phyloP scores from a whole-genome alignment of 2,888 invertebrate genomes.

The Dolomedes plantarius region DNA sequence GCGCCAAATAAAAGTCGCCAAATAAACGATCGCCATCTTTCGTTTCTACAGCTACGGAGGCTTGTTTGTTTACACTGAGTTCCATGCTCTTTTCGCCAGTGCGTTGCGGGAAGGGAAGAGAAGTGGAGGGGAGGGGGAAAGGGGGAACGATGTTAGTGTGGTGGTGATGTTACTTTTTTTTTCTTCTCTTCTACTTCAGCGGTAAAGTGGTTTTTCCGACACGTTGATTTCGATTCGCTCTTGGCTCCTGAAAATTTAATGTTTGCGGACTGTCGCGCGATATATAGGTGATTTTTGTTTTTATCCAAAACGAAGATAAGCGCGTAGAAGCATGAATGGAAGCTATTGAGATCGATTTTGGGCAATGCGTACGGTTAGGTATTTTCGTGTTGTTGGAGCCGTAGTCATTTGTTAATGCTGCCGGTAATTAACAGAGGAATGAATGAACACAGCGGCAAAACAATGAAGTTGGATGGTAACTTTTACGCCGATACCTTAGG shows the following conservation, averaged over 20 bases:
- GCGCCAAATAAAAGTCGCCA: conserved; percentile 48
- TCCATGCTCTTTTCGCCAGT: conserved; percentile 24
- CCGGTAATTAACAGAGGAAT: no score
- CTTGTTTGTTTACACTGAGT: conserved; percentile 63
- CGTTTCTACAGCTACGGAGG: conserved; percentile 32
- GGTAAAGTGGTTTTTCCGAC: conserved; percentile 24
- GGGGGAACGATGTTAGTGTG: background rate
- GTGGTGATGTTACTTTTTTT: background rate
- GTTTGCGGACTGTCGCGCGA: background rate
- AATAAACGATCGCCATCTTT: conserved; percentile 19
- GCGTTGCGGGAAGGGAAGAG: background rate
- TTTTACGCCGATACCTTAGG: no score
- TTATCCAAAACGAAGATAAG: no score
- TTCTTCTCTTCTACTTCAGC: conserved; percentile 21
- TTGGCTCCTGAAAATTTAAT: conserved; percentile 9
- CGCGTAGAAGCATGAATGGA: no score
- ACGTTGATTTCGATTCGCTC: background rate
- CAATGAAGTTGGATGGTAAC: no score
- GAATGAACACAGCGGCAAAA: no score
- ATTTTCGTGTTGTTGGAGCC: no score
- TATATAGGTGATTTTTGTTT: no score
- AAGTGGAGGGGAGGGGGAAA: background rate
- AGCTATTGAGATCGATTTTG: no score
- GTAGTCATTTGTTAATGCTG: no score
- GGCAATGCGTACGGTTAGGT: no score